These are phyloP conservation scores for Stegastes partitus DNA, from an alignment of 2,113 vertebrate species.

Conservation along the genomic window DNA sequence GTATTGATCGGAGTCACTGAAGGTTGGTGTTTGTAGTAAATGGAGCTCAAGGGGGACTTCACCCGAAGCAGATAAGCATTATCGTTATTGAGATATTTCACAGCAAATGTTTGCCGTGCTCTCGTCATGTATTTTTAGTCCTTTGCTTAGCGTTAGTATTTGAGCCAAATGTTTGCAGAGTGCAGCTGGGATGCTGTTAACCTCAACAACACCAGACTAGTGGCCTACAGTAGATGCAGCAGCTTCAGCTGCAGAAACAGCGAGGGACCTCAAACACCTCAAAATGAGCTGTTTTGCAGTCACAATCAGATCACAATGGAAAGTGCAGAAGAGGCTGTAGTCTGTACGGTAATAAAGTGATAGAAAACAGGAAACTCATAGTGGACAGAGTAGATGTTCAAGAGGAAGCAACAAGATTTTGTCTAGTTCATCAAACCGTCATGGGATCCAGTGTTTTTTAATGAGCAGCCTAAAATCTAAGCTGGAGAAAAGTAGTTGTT, in stretches of 20 bases:
- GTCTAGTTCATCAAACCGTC: slow-evolving; percentile 40
- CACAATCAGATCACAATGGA: neutral
- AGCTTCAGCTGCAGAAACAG: slow-evolving; percentile 27
- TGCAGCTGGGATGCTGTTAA: slow-evolving; percentile 16
- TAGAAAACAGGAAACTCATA: slow-evolving; percentile 48
- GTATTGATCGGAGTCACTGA: neutral
- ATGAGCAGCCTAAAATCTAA: slow-evolving; percentile 6
- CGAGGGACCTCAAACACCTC: slow-evolving; percentile 19
- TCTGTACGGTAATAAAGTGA: neutral
- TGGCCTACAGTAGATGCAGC: neutral
- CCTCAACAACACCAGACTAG: slow-evolving; percentile 21
- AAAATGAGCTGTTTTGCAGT: slow-evolving; percentile 11
- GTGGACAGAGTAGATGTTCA: slow-evolving; percentile 23
- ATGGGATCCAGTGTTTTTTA: slow-evolving; percentile 6
- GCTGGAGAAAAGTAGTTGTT: neutral
- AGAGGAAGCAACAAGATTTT: slow-evolving; percentile 44
- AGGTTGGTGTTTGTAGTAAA: neutral
- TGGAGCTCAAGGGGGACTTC: neutral
- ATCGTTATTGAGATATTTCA: too few relatives aligned
- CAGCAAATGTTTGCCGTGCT: neutral
- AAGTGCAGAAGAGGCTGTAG: neutral
- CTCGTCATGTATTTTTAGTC: neutral
- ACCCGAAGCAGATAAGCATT: too few relatives aligned
- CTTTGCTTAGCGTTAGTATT: neutral
- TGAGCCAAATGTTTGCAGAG: slow-evolving; percentile 25